A percentile compares a stretch with the other conserved stretches of the same genome.
phyloP scores from a whole-genome alignment of 2,888 invertebrate species.

The Ganaspis brasiliensis region DNA sequence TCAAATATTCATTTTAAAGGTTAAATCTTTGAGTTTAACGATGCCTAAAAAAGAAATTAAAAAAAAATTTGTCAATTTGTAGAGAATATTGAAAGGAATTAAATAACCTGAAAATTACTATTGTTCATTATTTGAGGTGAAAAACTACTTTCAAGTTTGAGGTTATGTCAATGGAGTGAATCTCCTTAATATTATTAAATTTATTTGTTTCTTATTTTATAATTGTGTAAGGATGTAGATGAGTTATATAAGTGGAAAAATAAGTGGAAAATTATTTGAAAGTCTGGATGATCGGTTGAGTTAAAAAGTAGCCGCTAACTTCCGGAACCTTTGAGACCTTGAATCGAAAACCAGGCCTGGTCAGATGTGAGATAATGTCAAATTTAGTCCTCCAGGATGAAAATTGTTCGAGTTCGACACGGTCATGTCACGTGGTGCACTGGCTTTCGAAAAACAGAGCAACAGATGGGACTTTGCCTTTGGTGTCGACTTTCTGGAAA shows the following conservation, averaged over 20 bases:
- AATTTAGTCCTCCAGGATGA: conserved; percentile 23
- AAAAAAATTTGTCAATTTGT: no score
- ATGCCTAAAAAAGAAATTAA: no score
- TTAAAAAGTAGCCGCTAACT: neutral
- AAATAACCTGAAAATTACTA: no score
- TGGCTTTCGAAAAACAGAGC: conserved; percentile 42
- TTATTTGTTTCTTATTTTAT: no score
- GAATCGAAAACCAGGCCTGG: neutral
- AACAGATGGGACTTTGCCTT: conserved; percentile 38
- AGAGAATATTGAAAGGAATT: no score
- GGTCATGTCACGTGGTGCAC: conserved; percentile 33
- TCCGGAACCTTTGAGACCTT: neutral
- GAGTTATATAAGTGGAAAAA: neutral
- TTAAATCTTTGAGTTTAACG: no score
- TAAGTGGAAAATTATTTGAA: neutral
- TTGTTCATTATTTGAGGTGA: no score
- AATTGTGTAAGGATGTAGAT: no score
- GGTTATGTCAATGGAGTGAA: no score
- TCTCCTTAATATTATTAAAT: no score
- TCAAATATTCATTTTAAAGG: no score
- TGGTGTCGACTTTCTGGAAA: conserved; percentile 39
- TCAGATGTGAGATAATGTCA: conserved; percentile 23
- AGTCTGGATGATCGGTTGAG: neutral
- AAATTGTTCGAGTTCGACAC: conserved; percentile 20
- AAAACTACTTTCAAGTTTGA: no score